Conservation (phyloP, 2,888 invertebrate genomes). For the Polia nebulosa region DNA sequence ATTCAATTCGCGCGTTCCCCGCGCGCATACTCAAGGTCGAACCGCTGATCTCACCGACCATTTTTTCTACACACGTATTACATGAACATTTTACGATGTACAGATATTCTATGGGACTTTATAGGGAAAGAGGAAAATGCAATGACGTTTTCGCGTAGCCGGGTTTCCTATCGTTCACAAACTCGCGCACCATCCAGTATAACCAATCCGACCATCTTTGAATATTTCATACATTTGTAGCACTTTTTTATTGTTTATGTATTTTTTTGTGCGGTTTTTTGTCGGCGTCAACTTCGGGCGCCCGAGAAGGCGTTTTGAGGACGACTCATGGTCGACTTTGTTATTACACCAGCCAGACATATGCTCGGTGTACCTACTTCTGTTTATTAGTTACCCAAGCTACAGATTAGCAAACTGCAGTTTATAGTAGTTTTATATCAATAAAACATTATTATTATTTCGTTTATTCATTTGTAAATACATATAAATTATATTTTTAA, state of each 20-base stretch:
- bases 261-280: constrained; percentile 75
- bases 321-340: constrained; percentile 64
- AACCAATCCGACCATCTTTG: constrained; percentile 75
- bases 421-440: too few species aligned
- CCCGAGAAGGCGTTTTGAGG: constrained; percentile 74
- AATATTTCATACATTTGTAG: constrained; percentile 80
- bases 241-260: constrained; percentile 63
- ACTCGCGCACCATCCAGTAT: constrained; percentile 72
- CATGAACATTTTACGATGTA: constrained; percentile 74
- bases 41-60: constrained; percentile 86
- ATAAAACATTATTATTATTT: too few species aligned
- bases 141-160: constrained; percentile 53
- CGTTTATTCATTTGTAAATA: too few species aligned
- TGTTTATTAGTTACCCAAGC: constrained; percentile 1
- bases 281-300: constrained; percentile 79
- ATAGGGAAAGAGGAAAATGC: constrained; percentile 44
- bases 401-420: neutral
- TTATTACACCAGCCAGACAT: constrained; percentile 46
- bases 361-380: constrained; percentile 21
- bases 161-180: constrained; percentile 72
- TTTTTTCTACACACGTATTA: constrained; percentile 82
- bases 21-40: constrained; percentile 82
- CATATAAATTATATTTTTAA: too few species aligned
- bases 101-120: constrained; percentile 53
- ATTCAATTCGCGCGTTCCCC: constrained; percentile 76